phyloP scores from a whole-genome alignment of 2,113 vertebrate genomes.

The Microcebus murinus region DNA sequence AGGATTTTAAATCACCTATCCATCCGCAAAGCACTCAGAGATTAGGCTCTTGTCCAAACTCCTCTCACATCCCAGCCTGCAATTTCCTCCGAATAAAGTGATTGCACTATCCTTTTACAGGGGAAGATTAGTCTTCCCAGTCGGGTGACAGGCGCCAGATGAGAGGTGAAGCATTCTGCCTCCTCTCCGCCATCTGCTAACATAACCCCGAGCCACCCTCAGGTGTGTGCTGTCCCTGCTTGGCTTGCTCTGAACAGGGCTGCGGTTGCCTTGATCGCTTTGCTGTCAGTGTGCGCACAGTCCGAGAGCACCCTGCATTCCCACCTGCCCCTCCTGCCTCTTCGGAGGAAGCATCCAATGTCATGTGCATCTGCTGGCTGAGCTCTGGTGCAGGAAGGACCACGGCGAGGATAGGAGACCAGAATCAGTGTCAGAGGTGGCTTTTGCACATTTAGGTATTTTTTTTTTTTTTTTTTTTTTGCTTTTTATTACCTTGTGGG shows the following conservation, averaged over 20 bases:
- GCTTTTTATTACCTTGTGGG: background rate
- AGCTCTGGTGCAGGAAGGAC: background rate
- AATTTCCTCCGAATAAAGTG: slow-evolving; percentile 74
- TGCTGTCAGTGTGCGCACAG: background rate
- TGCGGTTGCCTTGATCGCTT: slow-evolving; percentile 20
- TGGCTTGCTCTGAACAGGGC: background rate
- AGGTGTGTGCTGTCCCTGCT: background rate
- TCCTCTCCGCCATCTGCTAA: slow-evolving; percentile 63
- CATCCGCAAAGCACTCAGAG: slow-evolving; percentile 30
- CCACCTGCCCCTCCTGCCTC: background rate
- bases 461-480: background rate
- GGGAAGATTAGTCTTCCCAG: slow-evolving; percentile 66
- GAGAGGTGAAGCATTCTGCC: slow-evolving; percentile 50
- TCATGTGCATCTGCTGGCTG: background rate
- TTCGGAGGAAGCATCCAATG: background rate
- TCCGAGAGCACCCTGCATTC: background rate
- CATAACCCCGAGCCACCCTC: slow-evolving; percentile 62
- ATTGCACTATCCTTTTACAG: slow-evolving; percentile 44
- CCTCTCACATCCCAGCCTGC: slow-evolving; percentile 36
- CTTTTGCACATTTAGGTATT: background rate
- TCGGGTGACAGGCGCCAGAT: slow-evolving; percentile 62
- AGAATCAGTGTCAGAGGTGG: background rate
- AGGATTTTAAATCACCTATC: slow-evolving; percentile 36
- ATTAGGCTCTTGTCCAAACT: slow-evolving; percentile 57
- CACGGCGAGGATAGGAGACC: rapidly evolving